Conservation (phyloP, 2,797 vertebrate species). For the Muscicapa comitata region DNA sequence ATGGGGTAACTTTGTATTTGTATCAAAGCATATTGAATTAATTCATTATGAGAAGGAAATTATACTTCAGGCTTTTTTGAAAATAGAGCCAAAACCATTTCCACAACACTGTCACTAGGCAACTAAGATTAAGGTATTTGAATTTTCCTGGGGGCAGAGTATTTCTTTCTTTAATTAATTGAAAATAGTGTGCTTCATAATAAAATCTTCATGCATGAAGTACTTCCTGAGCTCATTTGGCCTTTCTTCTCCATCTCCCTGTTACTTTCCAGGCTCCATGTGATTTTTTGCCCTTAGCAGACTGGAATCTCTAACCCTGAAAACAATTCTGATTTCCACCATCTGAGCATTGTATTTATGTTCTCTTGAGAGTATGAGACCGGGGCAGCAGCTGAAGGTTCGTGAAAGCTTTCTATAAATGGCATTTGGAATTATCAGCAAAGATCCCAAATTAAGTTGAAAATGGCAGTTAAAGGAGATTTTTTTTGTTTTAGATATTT, state of each 20-base stretch:
- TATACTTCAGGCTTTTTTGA: neutral
- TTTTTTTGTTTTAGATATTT: neutral
- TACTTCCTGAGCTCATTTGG: neutral
- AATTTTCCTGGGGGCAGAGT: neutral
- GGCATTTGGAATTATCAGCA: neutral
- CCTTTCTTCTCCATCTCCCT: neutral
- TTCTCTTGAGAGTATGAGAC: neutral
- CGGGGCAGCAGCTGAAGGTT: neutral
- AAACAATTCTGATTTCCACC: neutral
- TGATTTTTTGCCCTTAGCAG: neutral
- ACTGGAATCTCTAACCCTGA: neutral
- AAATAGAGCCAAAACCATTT: neutral
- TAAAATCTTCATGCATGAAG: neutral
- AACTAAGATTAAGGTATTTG: neutral
- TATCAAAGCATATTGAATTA: neutral
- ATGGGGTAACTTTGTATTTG: slow-evolving; percentile 14
- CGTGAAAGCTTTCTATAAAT: neutral
- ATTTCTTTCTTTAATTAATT: neutral
- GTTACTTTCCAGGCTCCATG: neutral
- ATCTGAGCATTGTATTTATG: neutral
- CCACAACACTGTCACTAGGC: neutral
- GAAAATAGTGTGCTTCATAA: neutral
- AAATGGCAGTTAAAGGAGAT: neutral
- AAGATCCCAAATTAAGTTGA: neutral
- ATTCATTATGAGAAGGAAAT: neutral